Evolutionary conservation across 2,797 vertebrate species (phyloP).

Genomic region (Enteromius viviparus): DNA sequence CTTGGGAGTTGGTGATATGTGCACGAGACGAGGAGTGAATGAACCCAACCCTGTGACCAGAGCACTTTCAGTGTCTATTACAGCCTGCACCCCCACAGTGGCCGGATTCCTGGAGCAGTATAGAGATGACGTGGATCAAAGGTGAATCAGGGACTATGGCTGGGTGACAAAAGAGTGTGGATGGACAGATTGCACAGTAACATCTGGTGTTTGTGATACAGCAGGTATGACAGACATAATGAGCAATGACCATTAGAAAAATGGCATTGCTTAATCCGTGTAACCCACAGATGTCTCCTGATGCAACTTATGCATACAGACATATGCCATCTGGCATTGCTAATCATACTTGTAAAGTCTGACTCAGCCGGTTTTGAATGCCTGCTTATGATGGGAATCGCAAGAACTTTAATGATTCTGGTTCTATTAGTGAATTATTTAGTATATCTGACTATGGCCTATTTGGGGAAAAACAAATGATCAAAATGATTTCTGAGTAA

Average conservation of each 20-base stretch:
- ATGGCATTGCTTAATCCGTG: constrained; percentile 13
- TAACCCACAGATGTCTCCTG: constrained; percentile 34
- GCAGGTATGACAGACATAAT: constrained; percentile 13
- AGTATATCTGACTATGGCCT: not conserved
- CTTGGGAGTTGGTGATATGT: not conserved
- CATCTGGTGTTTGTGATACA: constrained; percentile 31
- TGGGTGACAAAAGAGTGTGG: constrained; percentile 20
- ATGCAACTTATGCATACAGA: constrained; percentile 8
- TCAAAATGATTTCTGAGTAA: no score
- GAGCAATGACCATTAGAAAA: not conserved
- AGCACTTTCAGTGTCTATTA: not conserved
- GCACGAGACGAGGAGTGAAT: not conserved
- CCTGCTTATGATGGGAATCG: not conserved
- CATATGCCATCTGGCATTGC: constrained; percentile 1
- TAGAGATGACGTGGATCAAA: not conserved
- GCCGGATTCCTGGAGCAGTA: constrained; percentile 24
- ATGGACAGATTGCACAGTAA: constrained; percentile 26
- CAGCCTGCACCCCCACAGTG: not conserved
- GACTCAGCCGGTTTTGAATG: constrained; percentile 13
- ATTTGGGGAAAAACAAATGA: not conserved
- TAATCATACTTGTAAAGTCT: not conserved
- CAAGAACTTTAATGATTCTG: not conserved
- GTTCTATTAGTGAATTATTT: not conserved
- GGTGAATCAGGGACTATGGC: constrained; percentile 33
- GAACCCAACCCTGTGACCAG: not conserved